These are phyloP conservation scores for Monopis laevigella DNA, from an alignment of 2,888 invertebrate genomes.

Conservation along the genomic window DNA sequence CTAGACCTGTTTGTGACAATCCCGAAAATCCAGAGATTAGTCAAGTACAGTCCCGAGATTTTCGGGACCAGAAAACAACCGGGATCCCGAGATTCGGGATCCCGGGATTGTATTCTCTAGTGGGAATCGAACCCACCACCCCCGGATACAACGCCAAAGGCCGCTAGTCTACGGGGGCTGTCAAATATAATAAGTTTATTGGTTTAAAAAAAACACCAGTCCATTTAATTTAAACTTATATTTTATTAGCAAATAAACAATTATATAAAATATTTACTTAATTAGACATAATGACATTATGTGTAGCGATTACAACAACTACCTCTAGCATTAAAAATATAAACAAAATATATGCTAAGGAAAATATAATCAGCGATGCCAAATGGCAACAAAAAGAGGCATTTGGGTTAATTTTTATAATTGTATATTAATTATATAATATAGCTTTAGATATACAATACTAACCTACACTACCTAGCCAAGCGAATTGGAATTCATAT, in stretches of 20 bases:
- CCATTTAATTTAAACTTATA: slow-evolving; percentile 65
- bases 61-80: too few species aligned
- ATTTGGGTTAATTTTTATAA: slow-evolving; percentile 31
- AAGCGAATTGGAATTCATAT: too few species aligned
- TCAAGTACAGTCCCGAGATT: too few species aligned
- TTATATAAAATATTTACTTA: slow-evolving; percentile 64
- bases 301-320: slow-evolving; percentile 52
- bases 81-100: too few species aligned
- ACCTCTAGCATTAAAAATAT: slow-evolving; percentile 40
- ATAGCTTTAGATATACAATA: too few species aligned
- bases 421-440: too few species aligned
- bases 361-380: slow-evolving; percentile 58
- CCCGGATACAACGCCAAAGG: too few species aligned
- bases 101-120: too few species aligned
- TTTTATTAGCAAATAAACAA: slow-evolving; percentile 68
- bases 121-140: too few species aligned
- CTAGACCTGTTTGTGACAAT: slow-evolving; percentile 15
- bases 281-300: slow-evolving; percentile 43
- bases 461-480: too few species aligned
- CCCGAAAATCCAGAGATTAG: slow-evolving; percentile 15
- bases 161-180: slow-evolving; percentile 3
- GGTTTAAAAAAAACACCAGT: neutral
- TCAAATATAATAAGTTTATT: neutral
- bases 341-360: slow-evolving; percentile 48
- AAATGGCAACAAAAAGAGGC: slow-evolving; percentile 49